Evolutionary conservation across 1,140 invertebrate genomes (phyloP).

Genomic region (Drosophila prosaltans): DNA sequence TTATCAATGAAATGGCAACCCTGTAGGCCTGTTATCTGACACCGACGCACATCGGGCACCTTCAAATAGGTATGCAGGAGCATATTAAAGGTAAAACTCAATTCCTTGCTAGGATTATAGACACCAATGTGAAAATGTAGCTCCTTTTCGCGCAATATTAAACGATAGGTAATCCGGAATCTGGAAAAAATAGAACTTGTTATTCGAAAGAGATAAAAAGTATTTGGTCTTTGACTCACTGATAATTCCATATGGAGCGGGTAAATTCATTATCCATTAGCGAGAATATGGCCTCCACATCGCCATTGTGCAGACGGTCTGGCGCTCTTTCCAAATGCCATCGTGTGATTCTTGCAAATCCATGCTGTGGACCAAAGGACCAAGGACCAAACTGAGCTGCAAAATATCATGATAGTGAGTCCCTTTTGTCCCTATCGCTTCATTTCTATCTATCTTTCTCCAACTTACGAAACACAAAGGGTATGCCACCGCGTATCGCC

Average conservation of each 20-base stretch:
- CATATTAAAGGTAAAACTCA: constrained; percentile 95
- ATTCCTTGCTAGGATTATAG: constrained; percentile 95
- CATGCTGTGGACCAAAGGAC: constrained; percentile 96
- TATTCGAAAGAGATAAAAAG: neutral
- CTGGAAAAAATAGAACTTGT: constrained; percentile 69
- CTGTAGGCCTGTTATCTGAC: constrained; percentile 95
- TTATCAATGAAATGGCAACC: constrained; percentile 97
- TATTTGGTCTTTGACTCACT: constrained; percentile 85
- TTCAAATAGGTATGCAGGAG: constrained; percentile 97
- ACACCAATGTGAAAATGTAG: constrained; percentile 95
- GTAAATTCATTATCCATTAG: constrained; percentile 96
- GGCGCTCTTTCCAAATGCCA: constrained; percentile 95
- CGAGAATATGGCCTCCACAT: constrained; percentile 95
- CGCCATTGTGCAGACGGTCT: constrained; percentile 92
- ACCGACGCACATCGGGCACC: constrained; percentile 95
- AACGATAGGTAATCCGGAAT: constrained; percentile 92
- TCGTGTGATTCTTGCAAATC: constrained; percentile 94
- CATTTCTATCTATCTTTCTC: neutral
- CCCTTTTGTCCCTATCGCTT: too few species aligned
- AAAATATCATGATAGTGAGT: constrained; percentile 6
- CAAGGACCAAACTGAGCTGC: constrained; percentile 97
- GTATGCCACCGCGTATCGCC: constrained; percentile 96
- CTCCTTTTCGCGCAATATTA: constrained; percentile 95
- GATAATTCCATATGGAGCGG: constrained; percentile 96
- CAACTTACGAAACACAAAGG: constrained; percentile 97